These are phyloP conservation scores for Omphaloscelis lunosa DNA, from an alignment of 2,888 invertebrate genomes.

Conservation along the genomic window DNA sequence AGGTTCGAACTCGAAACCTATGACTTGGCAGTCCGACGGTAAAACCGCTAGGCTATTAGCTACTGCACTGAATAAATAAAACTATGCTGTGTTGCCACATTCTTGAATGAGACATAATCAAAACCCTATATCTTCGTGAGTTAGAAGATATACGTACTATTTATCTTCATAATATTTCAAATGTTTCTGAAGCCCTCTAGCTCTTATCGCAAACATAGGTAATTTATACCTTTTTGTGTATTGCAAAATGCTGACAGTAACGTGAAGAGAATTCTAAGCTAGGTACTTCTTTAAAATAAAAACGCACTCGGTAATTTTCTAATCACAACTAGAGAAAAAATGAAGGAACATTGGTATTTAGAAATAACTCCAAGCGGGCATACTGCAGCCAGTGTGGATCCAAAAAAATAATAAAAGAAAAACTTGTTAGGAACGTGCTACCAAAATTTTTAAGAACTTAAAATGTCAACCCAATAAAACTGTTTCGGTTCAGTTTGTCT, in stretches of 20 bases:
- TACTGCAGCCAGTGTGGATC: neutral
- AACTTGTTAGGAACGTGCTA: neutral
- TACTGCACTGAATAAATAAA: neutral
- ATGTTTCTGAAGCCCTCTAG: neutral
- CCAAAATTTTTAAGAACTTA: neutral
- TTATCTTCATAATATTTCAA: neutral
- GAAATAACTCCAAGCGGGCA: neutral
- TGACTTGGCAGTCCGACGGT: too few species aligned
- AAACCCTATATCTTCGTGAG: too few species aligned
- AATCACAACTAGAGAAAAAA: neutral
- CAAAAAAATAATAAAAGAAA: slow-evolving; percentile 3
- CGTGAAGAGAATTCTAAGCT: neutral
- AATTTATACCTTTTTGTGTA: neutral
- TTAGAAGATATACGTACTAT: neutral
- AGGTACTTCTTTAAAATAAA: neutral
- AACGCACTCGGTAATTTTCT: neutral
- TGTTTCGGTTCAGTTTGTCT: neutral
- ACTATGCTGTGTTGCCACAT: neutral
- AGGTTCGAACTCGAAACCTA: too few species aligned
- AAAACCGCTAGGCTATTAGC: too few species aligned
- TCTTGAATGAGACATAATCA: neutral
- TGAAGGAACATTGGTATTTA: neutral
- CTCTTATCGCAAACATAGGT: too few species aligned
- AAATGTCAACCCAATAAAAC: neutral
- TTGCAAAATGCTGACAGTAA: neutral